phyloP scores from a whole-genome alignment of 2,888 invertebrate species.

The Metalampra italica region DNA sequence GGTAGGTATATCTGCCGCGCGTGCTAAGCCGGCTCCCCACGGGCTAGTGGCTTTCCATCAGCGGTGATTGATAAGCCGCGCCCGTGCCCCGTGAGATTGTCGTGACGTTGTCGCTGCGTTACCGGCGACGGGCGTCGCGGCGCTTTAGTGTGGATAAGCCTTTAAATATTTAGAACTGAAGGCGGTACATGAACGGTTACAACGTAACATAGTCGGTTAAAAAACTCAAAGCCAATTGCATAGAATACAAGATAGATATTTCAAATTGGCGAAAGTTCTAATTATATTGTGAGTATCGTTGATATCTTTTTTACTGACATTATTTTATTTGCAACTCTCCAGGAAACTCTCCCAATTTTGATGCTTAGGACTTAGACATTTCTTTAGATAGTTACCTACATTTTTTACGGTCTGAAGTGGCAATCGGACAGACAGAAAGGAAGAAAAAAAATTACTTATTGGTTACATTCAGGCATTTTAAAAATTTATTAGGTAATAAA shows the following conservation, averaged over 20 bases:
- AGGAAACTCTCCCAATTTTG: too few relatives aligned
- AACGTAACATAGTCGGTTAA: background rate
- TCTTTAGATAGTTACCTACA: too few relatives aligned
- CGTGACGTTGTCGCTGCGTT: constrained; percentile 28
- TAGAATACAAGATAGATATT: background rate
- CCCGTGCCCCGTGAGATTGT: constrained; percentile 40
- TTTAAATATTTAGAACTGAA: background rate
- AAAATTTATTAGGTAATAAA: too few relatives aligned
- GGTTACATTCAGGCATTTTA: too few relatives aligned
- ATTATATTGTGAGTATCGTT: too few relatives aligned
- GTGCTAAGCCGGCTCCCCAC: constrained; percentile 27
- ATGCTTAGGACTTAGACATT: too few relatives aligned
- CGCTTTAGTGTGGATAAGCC: constrained; percentile 29
- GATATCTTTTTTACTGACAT: too few relatives aligned
- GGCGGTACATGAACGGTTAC: background rate
- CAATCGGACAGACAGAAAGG: too few relatives aligned
- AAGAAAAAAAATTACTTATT: too few relatives aligned
- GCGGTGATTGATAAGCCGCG: constrained; percentile 60
- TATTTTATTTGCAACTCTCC: too few relatives aligned
- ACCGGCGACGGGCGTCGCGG: constrained; percentile 1
- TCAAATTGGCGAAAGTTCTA: background rate
- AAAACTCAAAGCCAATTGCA: background rate
- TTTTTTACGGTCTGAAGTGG: too few relatives aligned
- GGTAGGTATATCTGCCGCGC: constrained; percentile 14
- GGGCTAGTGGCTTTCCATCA: constrained; percentile 50